Base-by-base conservation (phyloP, 2,797 vertebrate species). In the Cirrhinus molitorella region DNA sequence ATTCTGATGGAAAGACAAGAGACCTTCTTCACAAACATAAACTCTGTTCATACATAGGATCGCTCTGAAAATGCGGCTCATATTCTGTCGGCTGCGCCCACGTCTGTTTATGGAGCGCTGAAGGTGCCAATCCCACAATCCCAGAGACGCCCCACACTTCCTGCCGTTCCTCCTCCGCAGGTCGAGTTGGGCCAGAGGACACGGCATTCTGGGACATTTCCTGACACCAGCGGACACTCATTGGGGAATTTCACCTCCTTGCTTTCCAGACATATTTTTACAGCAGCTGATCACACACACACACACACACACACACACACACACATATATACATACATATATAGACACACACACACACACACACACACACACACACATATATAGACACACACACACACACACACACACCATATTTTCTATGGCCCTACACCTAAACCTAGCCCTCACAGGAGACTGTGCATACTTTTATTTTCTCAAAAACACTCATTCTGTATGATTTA, bases 111-210 rank as follows among this genome's bases (percentile, higher is more conserved):
- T 75, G 66, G 87, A 72, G 72, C 61, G 51, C 72, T 67, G 75
- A 40, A 3, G 13, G 11, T 89, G 93, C 94, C 93, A 93, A 93
- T 92, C 89, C 95, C 94, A 91, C 94, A 94, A 87, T 79, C 81
- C 86, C 89, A 91, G 86, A 86, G 87, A 90, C 89, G 80, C 75
- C 74, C 88, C 88, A 88, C 65, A 83, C 90, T 92, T 93, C 89
- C 92, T 93, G 91, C 91, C 75, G 84, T 47, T 92, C 90, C 87
- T 88, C 92, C 93, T 89, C 90, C 88, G 78, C 89, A 88, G 77
- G 51, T 55, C 28, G 81, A 86, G 88, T 88, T 87, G 85, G 79
- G 90, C 93, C 94, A 94, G 91, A 92, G 87, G 88, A 81, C 85
- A 89, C 21, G 71, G 88, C 88, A 84, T 86, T 84, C 89, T 88